Base-by-base conservation (phyloP, 2,113 vertebrate species). In the Colossoma macropomum region DNA sequence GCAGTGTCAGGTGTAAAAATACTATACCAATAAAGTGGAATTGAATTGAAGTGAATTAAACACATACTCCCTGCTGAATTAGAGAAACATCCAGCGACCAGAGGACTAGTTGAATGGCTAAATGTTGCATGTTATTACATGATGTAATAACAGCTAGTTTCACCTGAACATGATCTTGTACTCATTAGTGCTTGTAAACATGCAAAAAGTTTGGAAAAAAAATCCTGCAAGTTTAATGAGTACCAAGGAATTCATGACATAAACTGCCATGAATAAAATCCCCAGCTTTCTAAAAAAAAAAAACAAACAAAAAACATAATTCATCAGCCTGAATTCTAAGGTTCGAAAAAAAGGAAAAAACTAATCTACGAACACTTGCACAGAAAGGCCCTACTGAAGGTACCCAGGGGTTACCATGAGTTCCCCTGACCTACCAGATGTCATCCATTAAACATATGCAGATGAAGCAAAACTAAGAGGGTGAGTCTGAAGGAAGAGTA, bases 151-250 rank as follows among this genome's bases (percentile, higher is more conserved):
- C 34, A 38, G 34, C 34, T 5, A 41, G 38, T 3, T 50, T 68
- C 30, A 34, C 65, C 65, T 68, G 65, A 21, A 1, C 12, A 65
- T 28, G 25, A 16, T 28, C 3, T 65, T 65, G 13, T 38, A 38
- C 34, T 63, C 60, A 63, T 0, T 27, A 8, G 15, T 68, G 65
- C 65, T 38, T 30, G 17, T 66, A 27, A 66, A 32, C 30, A 52
- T 66, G 63, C 5, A 17, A 23, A 66, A 66, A 66, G 32, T 17
- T 12, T 56, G n/a, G 21, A 68, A 34, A 76, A 52, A 30, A 2
- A 41, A 28, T 28, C 21, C 28, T 84, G 17, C 66, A 74, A 77
- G 30, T 69, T 84, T 72, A 50, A 86, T 65, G 66, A 76, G 63
- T 34, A 48, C 38, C 60, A 52, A 48, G 48, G 52, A 62, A 80